Percentiles rank a stretch among this genome's conserved stretches.
phyloP scores from a whole-genome alignment of 37 sponge, comb jelly and placozoan genomes.

The Aplysina aerophoba region DNA sequence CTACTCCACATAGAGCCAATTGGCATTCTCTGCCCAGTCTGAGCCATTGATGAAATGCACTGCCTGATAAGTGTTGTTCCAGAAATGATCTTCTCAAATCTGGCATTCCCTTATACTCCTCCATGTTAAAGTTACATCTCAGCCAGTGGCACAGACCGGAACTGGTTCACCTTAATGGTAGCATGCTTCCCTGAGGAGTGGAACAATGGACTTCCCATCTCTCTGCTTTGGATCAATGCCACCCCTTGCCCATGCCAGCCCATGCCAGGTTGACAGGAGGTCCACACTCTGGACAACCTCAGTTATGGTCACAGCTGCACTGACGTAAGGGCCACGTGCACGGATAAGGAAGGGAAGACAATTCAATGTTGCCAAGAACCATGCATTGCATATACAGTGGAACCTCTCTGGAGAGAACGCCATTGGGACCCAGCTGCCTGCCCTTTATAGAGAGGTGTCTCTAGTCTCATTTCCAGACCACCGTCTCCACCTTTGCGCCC shows the following conservation, averaged over 20 bases:
- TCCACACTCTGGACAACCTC: constrained; percentile 71
- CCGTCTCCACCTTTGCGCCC: no score
- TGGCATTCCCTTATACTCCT: constrained; percentile 43
- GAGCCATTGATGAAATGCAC: constrained; percentile 65
- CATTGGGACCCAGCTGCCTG: no score
- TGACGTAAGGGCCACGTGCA: constrained; percentile 65
- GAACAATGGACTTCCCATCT: constrained; percentile 66
- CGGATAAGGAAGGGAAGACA: constrained; percentile 69
- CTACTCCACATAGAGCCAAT: constrained; percentile 76
- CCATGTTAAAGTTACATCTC: constrained; percentile 70
- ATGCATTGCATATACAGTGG: no score
- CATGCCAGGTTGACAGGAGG: constrained; percentile 70
- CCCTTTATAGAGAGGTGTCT: no score
- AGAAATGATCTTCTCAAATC: constrained; percentile 53
- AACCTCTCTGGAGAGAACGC: no score
- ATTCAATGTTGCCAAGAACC: no score
- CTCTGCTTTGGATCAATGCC: constrained; percentile 16
- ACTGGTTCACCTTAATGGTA: constrained; percentile 35
- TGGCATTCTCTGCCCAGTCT: constrained; percentile 71
- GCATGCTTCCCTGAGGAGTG: constrained; percentile 26
- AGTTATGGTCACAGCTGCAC: constrained; percentile 42
- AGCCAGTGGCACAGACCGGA: constrained; percentile 55
- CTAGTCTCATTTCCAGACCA: no score
- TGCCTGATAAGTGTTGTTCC: constrained; percentile 80
- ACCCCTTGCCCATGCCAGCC: constrained; percentile 36